Evolutionary conservation across 2,888 invertebrate genomes (phyloP), one percentile per base, ranked within the genome.

Genomic region (Linnaemya vulpina): DNA sequence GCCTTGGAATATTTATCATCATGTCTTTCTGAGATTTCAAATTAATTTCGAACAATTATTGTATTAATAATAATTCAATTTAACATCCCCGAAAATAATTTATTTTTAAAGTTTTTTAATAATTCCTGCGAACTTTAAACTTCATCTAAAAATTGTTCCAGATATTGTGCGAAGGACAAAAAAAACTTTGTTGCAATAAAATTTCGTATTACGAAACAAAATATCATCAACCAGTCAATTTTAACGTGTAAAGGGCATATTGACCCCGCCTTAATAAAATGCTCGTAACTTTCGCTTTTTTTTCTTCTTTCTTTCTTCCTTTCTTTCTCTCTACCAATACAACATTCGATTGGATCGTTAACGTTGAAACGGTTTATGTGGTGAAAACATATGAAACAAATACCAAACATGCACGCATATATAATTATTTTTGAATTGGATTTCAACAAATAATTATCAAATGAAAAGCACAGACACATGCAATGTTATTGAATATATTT

Each of bases 201-300:
- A 73, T 13, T 51, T 58, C 8, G 1, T 58, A 63, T 38, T 53
- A 40, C 63, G 60, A 63, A 75, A 53, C 46, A 30, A 22, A 58
- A 43, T 46, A 8, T 30, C 40, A 58, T 25, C 53, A 53, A 38
- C n/a, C 63, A 55, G 17, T 55, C 53, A 65, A 13, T 65, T 43
- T 15, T 17, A 17, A 43, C 9, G 30, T 30, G 55, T 53, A 58
- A 67, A 67, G 55, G 76, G 76, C 76, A n/a, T 67, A 67, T 58
- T 67, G 67, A 76, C 67, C 76, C 76, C 15, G 43, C 35, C 30
- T 65, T 5, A 55, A 55, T 3, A 43, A 43, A 76, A 76, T 20
- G 10, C 17, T 20, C 1, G 20, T 38, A 58, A 65, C 76, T 76
- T 76, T 67, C 65, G 76, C 67, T 76, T 76, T 67, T 76, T 67